phyloP scores from a whole-genome alignment of 2,113 vertebrate genomes.

The Meleagris gallopavo region DNA sequence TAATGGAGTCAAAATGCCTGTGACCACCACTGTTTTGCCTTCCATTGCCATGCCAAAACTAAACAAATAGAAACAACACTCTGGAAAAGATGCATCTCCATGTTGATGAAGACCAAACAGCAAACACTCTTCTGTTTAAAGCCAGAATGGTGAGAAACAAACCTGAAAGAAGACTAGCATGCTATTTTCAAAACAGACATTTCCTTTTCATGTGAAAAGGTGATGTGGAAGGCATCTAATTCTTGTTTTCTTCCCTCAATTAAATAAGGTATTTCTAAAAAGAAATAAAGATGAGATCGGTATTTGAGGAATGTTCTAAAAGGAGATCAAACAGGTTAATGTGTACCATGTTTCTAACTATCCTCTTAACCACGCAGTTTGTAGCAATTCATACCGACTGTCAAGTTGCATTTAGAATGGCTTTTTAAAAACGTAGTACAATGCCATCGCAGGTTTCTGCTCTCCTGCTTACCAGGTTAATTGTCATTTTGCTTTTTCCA shows the following conservation, averaged over 20 bases:
- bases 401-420: not conserved
- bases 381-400: not conserved
- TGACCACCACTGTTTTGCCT: not conserved
- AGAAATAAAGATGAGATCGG: conserved; percentile 6
- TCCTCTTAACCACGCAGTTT: not conserved
- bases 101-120: not conserved
- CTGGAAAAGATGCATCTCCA: not conserved
- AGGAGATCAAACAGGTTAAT: conserved; percentile 25
- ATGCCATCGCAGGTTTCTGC: not conserved
- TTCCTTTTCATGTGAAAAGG: not conserved
- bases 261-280: not conserved
- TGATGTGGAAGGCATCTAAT: not conserved
- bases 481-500: not conserved
- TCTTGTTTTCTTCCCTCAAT: not conserved
- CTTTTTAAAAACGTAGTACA: not conserved
- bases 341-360: not conserved
- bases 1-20: not conserved
- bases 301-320: conserved; percentile 25
- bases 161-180: not conserved
- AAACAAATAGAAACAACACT: not conserved
- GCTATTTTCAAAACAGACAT: not conserved
- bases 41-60: not conserved
- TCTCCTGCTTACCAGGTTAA: not conserved
- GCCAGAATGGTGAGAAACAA: not conserved
- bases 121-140: not conserved